phyloP scores from a whole-genome alignment of 2,888 invertebrate species.

The Dryomyza anilis region DNA sequence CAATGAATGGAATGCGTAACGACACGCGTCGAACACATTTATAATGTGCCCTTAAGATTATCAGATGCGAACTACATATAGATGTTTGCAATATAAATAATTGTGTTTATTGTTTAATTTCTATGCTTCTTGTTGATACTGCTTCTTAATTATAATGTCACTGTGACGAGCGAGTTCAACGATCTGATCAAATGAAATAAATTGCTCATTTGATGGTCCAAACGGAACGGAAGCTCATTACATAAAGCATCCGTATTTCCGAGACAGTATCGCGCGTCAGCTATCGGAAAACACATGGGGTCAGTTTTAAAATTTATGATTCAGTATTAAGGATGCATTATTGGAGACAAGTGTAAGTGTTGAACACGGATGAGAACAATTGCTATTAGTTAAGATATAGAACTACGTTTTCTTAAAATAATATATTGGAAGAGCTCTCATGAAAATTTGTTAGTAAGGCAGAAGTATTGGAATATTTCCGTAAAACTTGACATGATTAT shows the following conservation, averaged over 20 bases:
- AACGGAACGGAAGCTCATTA: background rate
- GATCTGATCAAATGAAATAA: conserved; percentile 4
- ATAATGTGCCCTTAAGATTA: background rate
- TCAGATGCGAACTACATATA: no score
- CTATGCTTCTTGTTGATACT: background rate
- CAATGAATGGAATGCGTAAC: no score
- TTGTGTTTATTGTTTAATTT: background rate
- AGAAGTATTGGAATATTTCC: no score
- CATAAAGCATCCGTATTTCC: background rate
- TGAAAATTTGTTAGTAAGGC: no score
- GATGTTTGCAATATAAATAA: background rate
- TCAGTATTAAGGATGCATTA: background rate
- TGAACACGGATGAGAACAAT: no score
- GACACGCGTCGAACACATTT: background rate
- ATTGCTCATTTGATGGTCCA: conserved; percentile 5
- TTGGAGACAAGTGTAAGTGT: background rate
- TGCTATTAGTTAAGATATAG: no score
- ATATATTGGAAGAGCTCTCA: no score
- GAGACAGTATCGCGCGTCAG: background rate
- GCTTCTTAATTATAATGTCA: background rate
- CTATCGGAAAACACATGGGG: background rate
- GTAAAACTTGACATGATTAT: no score
- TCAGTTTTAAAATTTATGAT: background rate
- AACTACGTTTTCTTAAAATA: no score
- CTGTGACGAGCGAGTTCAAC: background rate